These are phyloP conservation scores for Amphipyra tragopoginis DNA, from an alignment of 2,888 invertebrate species.

Conservation along the genomic window DNA sequence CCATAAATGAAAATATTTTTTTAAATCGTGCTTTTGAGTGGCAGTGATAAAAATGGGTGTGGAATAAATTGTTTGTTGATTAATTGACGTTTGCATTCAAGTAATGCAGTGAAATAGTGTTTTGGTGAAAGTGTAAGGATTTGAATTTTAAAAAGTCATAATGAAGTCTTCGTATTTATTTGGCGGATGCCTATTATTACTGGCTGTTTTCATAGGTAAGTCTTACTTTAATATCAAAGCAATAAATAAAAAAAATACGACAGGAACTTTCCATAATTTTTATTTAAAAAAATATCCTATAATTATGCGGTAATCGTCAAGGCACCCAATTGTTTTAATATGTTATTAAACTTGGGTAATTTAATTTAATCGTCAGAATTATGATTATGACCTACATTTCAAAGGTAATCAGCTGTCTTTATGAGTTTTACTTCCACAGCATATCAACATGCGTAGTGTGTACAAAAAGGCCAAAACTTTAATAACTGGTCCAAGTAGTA, in stretches of 20 bases:
- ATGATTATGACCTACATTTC: constrained; percentile 48
- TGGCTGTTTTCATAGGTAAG: constrained; percentile 80
- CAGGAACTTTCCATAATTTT: neutral
- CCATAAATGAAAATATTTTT: constrained; percentile 36
- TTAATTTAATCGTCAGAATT: constrained; percentile 25
- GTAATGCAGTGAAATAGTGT: constrained; percentile 73
- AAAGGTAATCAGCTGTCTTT: constrained; percentile 46
- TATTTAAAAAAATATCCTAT: neutral
- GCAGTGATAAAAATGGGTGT: constrained; percentile 59
- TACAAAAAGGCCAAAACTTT: neutral
- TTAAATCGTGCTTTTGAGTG: constrained; percentile 45
- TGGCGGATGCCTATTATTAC: constrained; percentile 73
- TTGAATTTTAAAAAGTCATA: constrained; percentile 70
- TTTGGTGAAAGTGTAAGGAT: constrained; percentile 84
- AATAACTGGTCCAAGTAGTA: neutral
- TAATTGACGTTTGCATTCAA: constrained; percentile 48
- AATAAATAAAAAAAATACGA: neutral
- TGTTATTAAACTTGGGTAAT: constrained; percentile 26
- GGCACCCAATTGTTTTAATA: neutral
- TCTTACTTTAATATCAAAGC: constrained; percentile 7
- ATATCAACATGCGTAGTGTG: too few relatives aligned
- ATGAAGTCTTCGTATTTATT: constrained; percentile 77
- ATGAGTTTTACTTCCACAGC: constrained; percentile 6
- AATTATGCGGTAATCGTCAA: neutral
- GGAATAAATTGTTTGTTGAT: constrained; percentile 44